Evolutionary conservation across 1,140 invertebrate species (phyloP), one percentile per base, ranked within the genome.

Genomic region (Euschistus heros): DNA sequence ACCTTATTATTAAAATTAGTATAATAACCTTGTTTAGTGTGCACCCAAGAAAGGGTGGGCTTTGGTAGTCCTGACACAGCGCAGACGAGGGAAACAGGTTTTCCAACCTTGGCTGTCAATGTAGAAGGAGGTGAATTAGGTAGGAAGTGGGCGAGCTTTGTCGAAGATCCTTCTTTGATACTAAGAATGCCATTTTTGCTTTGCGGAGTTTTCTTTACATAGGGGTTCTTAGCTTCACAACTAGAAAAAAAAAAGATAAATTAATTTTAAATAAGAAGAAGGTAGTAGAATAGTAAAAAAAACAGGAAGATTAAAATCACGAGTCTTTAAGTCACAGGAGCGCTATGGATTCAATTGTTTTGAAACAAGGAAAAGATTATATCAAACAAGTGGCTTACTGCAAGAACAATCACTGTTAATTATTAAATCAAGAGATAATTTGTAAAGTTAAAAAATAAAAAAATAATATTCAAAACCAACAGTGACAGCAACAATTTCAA

Each of bases 31-130:
- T 22, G 52, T 26, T 62, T 61, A 15, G 37, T 59, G 14, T 63
- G 64, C 44, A 66, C 64, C 70, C 70, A 71, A 13, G 64, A 64
- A 17, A 69, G 46, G 13, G 52, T 52, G 17, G 68, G 68, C 37
- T 61, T 42, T 2, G 68, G 68, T 26, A 63, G 33, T 17, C 67
- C 68, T 15, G 55, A 47, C 15, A 64, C 69, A 24, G 66, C 70
- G 59, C 70, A 71, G 37, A 65, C 44, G 47, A 71, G 54, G 20
- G 54, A 20, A 14, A 37, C 52, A 33, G 63, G 65, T 0, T 65
- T 46, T 7, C 68, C 69, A 33, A 42, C 22, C 7, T 47, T 47
- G 5, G 61, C 18, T 60, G 33, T 59, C 10, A 59, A 7, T 27
- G 22, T 47, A 30, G 22, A 18, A 47, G 62, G 52, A 47, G 50